phyloP scores from a whole-genome alignment of 2,113 vertebrate species.

The Ameiurus melas region DNA sequence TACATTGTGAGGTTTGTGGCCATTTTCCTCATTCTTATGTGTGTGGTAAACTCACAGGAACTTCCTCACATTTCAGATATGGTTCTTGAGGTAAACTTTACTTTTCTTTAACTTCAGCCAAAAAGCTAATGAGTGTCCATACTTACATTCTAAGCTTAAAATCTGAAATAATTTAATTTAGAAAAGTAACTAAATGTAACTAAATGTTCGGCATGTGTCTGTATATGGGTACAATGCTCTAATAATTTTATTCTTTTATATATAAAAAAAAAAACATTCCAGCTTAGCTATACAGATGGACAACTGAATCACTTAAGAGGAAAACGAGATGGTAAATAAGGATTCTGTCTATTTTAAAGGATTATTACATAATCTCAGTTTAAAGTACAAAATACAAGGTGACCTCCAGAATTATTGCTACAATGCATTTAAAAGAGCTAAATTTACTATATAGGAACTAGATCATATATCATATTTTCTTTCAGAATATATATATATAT shows the following conservation, averaged over 20 bases:
- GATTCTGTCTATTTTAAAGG: not conserved
- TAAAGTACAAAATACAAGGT: not conserved
- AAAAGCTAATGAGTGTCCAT: too few relatives aligned
- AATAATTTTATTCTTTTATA: not conserved
- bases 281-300: conserved; percentile 49
- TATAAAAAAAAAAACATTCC: not conserved
- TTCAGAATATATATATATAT: too few relatives aligned
- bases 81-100: conserved; percentile 53
- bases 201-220: not conserved
- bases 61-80: conserved; percentile 6
- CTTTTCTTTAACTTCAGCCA: not conserved
- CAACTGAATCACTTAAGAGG: conserved; percentile 39
- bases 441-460: too few relatives aligned
- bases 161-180: not conserved
- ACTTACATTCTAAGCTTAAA: not conserved
- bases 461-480: too few relatives aligned
- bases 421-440: too few relatives aligned
- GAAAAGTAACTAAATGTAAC: not conserved
- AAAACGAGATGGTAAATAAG: conserved; percentile 56
- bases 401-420: not conserved
- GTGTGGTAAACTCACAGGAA: too few relatives aligned
- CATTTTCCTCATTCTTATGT: conserved; percentile 41
- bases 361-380: not conserved
- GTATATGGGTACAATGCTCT: not conserved
- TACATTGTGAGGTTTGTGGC: conserved; percentile 38